Conservation (phyloP, 2,113 vertebrate genomes). For the Trichomycterus rosablanca region DNA sequence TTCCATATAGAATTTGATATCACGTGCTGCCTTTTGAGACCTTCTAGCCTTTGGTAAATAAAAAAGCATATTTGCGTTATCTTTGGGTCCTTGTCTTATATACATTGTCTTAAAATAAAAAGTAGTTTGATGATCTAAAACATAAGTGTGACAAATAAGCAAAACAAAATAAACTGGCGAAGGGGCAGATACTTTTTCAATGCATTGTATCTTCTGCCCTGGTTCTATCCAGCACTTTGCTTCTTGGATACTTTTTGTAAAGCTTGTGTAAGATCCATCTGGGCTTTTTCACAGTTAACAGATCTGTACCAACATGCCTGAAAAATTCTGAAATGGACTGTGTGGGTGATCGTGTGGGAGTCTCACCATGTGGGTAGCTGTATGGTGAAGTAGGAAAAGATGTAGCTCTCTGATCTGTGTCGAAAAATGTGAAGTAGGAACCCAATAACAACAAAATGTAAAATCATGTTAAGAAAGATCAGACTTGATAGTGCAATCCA, state of each 20-base stretch:
- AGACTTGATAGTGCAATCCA: background rate
- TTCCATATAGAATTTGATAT: no score
- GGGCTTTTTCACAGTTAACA: conserved; percentile 31
- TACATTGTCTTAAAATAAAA: no score
- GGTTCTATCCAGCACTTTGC: no score
- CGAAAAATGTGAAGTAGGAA: background rate
- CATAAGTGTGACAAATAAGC: no score
- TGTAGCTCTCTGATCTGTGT: background rate
- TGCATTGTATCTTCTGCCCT: no score
- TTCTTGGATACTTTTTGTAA: conserved; percentile 16
- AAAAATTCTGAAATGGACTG: conserved; percentile 19
- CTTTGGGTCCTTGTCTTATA: no score
- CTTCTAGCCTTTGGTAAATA: no score
- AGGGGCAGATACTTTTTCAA: no score
- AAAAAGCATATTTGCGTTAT: no score
- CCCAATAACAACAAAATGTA: background rate
- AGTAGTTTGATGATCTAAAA: no score
- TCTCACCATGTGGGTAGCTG: background rate
- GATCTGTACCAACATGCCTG: conserved; percentile 21
- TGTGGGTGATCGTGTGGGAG: conserved; percentile 20
- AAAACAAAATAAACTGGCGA: no score
- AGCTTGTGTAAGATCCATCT: conserved; percentile 45
- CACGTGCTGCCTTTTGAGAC: no score
- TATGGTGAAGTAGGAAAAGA: background rate
- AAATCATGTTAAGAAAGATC: background rate